These are phyloP conservation scores for Eupristina koningsbergeri DNA, from an alignment of 1,140 invertebrate genomes.

Conservation along the genomic window DNA sequence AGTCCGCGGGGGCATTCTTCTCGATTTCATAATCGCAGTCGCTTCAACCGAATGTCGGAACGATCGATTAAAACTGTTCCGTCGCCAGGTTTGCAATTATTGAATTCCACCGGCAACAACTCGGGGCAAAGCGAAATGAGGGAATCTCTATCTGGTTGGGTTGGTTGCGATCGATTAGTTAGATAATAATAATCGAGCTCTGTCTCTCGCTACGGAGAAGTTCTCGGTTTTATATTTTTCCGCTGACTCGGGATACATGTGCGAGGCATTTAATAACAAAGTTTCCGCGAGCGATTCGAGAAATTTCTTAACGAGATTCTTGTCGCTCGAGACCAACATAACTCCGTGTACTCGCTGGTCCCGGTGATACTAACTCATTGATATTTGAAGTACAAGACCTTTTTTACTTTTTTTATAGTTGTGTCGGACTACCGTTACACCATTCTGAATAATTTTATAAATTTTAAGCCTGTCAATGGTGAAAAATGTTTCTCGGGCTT, in stretches of 20 bases:
- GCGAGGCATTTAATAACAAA: constrained; percentile 39
- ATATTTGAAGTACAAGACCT: constrained; percentile 10
- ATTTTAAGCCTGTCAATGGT: neutral
- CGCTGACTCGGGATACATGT: neutral
- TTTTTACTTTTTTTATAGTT: neutral
- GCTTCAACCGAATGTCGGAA: constrained; percentile 52
- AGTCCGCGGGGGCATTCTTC: constrained; percentile 51
- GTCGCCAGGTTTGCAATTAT: constrained; percentile 55
- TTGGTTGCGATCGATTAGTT: constrained; percentile 43
- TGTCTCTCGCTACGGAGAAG: neutral
- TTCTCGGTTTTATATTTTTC: constrained; percentile 27
- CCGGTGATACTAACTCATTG: constrained; percentile 16
- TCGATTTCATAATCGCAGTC: constrained; percentile 58
- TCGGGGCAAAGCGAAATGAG: neutral
- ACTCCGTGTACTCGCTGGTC: neutral
- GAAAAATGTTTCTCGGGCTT: neutral
- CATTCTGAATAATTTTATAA: neutral
- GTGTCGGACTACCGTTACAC: neutral
- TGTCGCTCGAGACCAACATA: neutral
- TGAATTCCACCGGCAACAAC: constrained; percentile 48
- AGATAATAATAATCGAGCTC: constrained; percentile 32
- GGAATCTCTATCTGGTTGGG: neutral
- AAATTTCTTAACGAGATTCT: constrained; percentile 37
- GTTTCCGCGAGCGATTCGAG: constrained; percentile 35
- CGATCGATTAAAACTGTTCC: constrained; percentile 58